Evolutionary conservation across 2,888 invertebrate genomes (phyloP).

Genomic region (Stegana nigrithorax): DNA sequence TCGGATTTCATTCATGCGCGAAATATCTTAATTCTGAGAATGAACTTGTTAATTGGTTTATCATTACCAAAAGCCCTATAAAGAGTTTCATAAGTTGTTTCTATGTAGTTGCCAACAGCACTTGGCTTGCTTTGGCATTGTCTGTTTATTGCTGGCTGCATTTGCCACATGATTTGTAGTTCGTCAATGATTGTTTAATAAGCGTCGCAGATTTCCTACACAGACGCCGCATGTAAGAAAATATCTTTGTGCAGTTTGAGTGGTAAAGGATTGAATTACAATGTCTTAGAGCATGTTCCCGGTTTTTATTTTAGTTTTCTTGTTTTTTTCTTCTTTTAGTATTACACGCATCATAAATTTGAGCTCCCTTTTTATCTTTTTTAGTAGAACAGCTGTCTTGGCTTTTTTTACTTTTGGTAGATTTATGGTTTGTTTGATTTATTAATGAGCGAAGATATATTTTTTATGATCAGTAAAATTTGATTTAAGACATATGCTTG

Average conservation of each 20-base stretch:
- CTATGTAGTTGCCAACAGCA: neutral
- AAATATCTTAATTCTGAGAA: slow-evolving; percentile 54
- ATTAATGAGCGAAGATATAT: neutral
- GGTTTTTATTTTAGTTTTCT: neutral
- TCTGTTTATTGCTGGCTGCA: neutral
- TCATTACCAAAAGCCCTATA: slow-evolving; percentile 29
- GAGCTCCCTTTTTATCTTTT: neutral
- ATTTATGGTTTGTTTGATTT: slow-evolving; percentile 1
- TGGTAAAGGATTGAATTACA: slow-evolving; percentile 17
- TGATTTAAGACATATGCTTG: neutral
- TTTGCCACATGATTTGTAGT: neutral
- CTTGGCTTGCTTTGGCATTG: neutral
- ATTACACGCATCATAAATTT: neutral
- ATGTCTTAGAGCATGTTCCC: slow-evolving; percentile 1
- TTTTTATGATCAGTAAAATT: neutral
- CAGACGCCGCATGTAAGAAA: too few relatives aligned
- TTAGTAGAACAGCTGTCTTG: slow-evolving; percentile 4
- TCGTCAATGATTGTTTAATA: neutral
- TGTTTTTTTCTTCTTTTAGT: neutral
- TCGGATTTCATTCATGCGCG: slow-evolving; percentile 36
- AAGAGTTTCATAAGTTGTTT: neutral
- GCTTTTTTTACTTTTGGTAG: neutral
- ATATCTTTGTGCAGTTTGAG: neutral
- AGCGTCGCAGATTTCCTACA: neutral
- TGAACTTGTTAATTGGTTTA: slow-evolving; percentile 56